Conservation (phyloP, 2,888 invertebrate genomes). For the Drosophila prolongata region DNA sequence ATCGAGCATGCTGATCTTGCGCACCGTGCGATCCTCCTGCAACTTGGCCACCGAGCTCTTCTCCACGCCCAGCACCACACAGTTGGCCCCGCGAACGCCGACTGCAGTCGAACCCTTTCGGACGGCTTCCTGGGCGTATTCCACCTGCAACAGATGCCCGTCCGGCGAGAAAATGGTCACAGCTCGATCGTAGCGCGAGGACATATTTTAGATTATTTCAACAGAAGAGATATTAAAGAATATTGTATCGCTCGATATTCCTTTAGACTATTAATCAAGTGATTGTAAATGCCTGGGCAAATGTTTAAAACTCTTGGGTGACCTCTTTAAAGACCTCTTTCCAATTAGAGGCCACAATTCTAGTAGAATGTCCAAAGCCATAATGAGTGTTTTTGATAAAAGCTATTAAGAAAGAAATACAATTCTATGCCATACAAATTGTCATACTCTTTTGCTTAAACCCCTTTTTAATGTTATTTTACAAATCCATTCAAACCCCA, state of each 20-base stretch:
- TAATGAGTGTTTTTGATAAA: no score
- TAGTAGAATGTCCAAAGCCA: no score
- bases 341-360: no score
- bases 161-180: slow-evolving; percentile 99
- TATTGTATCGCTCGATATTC: not conserved
- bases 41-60: slow-evolving; percentile 99
- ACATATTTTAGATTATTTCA: slow-evolving; percentile 86
- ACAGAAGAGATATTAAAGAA: not conserved
- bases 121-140: slow-evolving; percentile 99
- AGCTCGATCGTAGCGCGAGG: slow-evolving; percentile 98
- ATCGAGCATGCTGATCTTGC: slow-evolving; percentile 98
- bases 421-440: no score
- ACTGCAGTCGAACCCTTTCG: slow-evolving; percentile 99
- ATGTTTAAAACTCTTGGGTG: no score
- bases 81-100: slow-evolving; percentile 96
- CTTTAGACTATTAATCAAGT: not conserved
- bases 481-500: not conserved
- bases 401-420: no score
- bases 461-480: no score
- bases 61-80: slow-evolving; percentile 99
- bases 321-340: no score
- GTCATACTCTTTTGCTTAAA: no score
- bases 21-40: slow-evolving; percentile 98
- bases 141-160: slow-evolving; percentile 99
- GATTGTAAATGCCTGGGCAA: not conserved